Evolutionary conservation across 2,113 vertebrate genomes (phyloP).

Genomic region (Gymnorhina tibicen): DNA sequence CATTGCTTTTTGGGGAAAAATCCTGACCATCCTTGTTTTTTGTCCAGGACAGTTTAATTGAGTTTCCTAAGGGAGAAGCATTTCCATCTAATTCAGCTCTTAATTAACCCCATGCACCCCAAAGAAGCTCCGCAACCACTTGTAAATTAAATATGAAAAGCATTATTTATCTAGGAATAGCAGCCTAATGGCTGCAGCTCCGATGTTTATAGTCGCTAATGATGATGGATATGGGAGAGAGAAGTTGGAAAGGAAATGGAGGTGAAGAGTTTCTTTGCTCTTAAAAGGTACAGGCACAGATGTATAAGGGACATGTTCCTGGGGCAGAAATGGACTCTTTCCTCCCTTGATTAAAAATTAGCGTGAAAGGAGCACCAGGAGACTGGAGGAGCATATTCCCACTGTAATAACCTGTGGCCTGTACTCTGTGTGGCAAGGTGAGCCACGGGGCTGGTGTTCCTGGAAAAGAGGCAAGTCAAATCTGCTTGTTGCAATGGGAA

Average conservation of each 20-base stretch:
- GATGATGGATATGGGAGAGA: conserved; percentile 67
- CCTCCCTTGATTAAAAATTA: background rate
- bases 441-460: background rate
- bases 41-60: conserved; percentile 56
- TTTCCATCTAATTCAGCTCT: conserved; percentile 72
- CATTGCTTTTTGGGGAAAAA: background rate
- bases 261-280: background rate
- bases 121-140: conserved; percentile 65
- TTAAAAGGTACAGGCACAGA: background rate
- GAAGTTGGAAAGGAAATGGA: background rate
- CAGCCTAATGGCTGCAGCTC: conserved; percentile 59
- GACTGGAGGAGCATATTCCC: background rate
- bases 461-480: background rate
- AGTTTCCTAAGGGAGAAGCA: conserved; percentile 61
- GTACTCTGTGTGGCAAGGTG: background rate
- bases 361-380: background rate
- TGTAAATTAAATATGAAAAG: conserved; percentile 81
- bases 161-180: conserved; percentile 73
- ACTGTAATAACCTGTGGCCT: background rate
- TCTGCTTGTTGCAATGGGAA: background rate
- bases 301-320: background rate
- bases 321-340: background rate
- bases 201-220: conserved; percentile 72
- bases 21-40: background rate
- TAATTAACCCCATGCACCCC: conserved; percentile 75